Conservation (phyloP, 2,797 vertebrate species). For the Odontamblyopus rebecca region DNA sequence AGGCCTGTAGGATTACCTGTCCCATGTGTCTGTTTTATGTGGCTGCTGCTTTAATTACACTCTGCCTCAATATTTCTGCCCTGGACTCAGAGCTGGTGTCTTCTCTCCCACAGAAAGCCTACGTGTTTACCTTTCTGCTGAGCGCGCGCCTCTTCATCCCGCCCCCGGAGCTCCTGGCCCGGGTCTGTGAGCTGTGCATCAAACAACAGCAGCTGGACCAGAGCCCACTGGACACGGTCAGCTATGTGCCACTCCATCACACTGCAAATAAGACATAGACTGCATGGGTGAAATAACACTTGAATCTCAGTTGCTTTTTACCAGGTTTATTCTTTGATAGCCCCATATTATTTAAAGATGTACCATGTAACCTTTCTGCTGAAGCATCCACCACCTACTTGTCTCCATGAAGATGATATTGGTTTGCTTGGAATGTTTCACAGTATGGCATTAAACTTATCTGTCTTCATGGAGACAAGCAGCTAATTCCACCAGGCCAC, state of each 20-base stretch:
- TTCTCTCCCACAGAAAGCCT: constrained; percentile 82
- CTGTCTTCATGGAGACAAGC: too few species aligned
- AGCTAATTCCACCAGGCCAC: too few species aligned
- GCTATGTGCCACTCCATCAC: constrained; percentile 44
- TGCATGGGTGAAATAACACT: background rate
- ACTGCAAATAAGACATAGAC: constrained; percentile 1
- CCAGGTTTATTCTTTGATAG: background rate
- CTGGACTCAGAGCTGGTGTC: constrained; percentile 37
- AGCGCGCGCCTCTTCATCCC: constrained; percentile 89
- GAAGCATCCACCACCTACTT: background rate
- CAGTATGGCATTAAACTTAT: too few species aligned
- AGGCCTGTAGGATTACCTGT: constrained; percentile 34
- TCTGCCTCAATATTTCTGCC: constrained; percentile 32
- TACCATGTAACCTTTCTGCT: background rate
- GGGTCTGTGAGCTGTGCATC: constrained; percentile 87
- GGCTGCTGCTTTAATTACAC: constrained; percentile 41
- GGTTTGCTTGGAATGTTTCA: too few species aligned
- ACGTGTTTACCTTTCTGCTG: constrained; percentile 91
- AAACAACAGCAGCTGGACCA: constrained; percentile 89
- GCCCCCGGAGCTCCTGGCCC: constrained; percentile 85
- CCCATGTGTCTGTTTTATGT: constrained; percentile 28
- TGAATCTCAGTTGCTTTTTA: background rate
- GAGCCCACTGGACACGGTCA: constrained; percentile 87
- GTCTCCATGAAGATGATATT: too few species aligned
- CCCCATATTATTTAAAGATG: too few species aligned